Evolutionary conservation across 2,888 invertebrate species (phyloP), one percentile per base, ranked within the genome.

Genomic region (Melanotus villosus): DNA sequence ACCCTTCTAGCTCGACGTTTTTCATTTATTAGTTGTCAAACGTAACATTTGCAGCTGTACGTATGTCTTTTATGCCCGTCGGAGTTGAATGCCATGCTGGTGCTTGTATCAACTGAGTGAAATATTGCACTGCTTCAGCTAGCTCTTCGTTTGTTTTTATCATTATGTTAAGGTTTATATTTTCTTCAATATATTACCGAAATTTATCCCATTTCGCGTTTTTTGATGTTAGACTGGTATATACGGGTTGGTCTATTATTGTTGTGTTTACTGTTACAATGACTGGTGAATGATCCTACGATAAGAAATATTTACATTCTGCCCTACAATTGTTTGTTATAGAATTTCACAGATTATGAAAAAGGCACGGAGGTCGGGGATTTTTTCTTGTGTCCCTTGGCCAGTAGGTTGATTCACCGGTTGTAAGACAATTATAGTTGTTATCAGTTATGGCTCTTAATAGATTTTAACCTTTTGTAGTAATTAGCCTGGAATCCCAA

Each of bases 61-160:
- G 12, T 38, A 14, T 38, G n/a, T 38, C 36, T n/a, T 12, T 14
- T 12, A 5, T 1, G 12, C 14, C 12, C 12, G 36, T 38, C 2
- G 36, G 4, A 2, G 36, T 38, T 38, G 2, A 38, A 12, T 38
- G 10, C 36, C 36, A 38, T 5, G 36, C 36, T 12, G 36, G 2
- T 12, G 10, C 14, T 38, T 9, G 14, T n/a, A 38, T 14, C 12
- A 38, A 38, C 14, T 38, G 36, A 38, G 36, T 38, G 36, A 14
- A 38, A 38, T 38, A 38, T 38, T 38, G 36, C 12, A 38, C 36
- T 38, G 36, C 36, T 38, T n/a, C 36, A 38, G 1, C 36, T 38
- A 38, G 6, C 12, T 38, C 12, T n/a, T 38, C 12, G 12, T 38
- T 38, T 14, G 10, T 5, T 38, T 38, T 38, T 12, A 38, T n/a